Evolutionary conservation across 1,140 invertebrate genomes (phyloP), one percentile per base, ranked within the genome.

Genomic region (Drosophila equinoxialis): DNA sequence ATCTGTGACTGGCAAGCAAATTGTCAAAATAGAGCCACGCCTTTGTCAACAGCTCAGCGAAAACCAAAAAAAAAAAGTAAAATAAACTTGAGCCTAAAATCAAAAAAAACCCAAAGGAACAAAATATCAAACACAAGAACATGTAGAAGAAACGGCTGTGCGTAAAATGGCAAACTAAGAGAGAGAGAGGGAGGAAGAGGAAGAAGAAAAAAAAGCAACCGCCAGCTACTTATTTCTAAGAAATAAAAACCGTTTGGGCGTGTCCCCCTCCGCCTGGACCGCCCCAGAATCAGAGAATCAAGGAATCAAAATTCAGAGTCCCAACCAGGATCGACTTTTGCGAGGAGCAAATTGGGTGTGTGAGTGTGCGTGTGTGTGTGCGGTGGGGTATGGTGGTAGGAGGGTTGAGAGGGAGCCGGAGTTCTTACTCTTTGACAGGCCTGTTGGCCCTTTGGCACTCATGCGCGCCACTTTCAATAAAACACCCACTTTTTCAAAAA

Each of bases 241-340:
- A 87, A 87, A 87, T 87, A 87, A 87, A 87, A 87, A 87, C 83
- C 79, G 78, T 69, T 76, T 87, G 83, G 83, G 83, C 83, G 83
- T 87, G 83, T 82, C 72, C 66, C 75, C 75, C 82, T 71, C 59
- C 78, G 70, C 82, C 79, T 65, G 57, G 71, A 68, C 74, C 77
- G 82, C 74, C 79, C 74, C 78, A 74, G 78, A 76, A 69, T 42
- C 62, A 33, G 48, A 58, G 63, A 13, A 58, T 26, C 62, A 63
- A 41, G 51, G 69, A 42, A 48, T 33, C 66, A 71, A 48, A 71
- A 39, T 60, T 57, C 58, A 39, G 51, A 65, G 51, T 55, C 60
- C 8, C 39, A 26, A 51, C 48, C 41, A 45, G 64, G 55, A 45
- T 41, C 51, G 57, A 59, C 57, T 59, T 37, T 39, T 20, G 30